phyloP scores from a whole-genome alignment of 1,140 invertebrate species.

The Schlechtendalia chinensis region DNA sequence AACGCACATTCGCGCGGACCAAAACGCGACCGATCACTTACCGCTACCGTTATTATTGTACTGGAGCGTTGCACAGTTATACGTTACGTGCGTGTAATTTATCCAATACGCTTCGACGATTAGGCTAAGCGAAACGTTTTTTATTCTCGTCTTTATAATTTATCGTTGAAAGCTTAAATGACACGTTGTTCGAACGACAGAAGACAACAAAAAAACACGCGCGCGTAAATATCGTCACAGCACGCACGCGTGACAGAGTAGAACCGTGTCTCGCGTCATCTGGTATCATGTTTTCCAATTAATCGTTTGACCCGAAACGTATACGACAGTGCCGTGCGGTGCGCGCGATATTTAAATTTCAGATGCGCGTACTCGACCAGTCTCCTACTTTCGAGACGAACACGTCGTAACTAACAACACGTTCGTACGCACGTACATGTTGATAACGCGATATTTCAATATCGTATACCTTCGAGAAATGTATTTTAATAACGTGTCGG shows the following conservation, averaged over 20 bases:
- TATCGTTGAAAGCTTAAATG: neutral
- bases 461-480: neutral
- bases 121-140: neutral
- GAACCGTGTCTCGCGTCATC: neutral
- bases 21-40: too few relatives aligned
- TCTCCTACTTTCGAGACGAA: neutral
- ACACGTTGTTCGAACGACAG: neutral
- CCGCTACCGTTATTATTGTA: too few relatives aligned
- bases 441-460: neutral
- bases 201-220: neutral
- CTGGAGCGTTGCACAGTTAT: too few relatives aligned
- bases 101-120: too few relatives aligned
- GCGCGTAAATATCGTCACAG: neutral
- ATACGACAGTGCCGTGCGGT: too few relatives aligned
- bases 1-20: too few relatives aligned
- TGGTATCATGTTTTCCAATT: neutral
- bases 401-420: too few relatives aligned
- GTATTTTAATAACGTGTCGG: neutral
- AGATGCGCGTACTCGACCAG: too few relatives aligned
- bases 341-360: neutral
- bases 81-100: too few relatives aligned
- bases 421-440: too few relatives aligned
- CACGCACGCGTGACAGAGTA: neutral
- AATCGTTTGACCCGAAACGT: neutral
- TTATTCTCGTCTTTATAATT: neutral